Conservation (phyloP, 2,113 vertebrate genomes). For the Alligator mississippiensis region DNA sequence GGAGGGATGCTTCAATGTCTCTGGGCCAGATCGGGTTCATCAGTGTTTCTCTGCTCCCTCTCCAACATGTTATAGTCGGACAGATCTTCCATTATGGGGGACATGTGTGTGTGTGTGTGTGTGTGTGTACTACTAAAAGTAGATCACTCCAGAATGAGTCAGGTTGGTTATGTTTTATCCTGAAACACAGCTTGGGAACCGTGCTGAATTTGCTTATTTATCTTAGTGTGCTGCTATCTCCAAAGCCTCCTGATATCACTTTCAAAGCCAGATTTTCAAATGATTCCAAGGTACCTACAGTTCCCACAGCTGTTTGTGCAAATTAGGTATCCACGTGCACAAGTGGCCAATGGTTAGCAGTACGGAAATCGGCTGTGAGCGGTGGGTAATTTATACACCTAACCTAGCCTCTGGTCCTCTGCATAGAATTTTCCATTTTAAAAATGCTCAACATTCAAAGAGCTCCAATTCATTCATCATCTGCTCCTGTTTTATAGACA, state of each 20-base stretch:
- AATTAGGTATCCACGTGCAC: slow-evolving; percentile 20
- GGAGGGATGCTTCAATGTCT: not conserved
- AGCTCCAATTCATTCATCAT: slow-evolving; percentile 38
- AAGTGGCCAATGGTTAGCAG: not conserved
- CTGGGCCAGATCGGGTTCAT: not conserved
- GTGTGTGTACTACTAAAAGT: not conserved
- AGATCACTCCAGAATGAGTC: not conserved
- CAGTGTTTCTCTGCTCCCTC: not conserved
- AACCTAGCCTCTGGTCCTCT: slow-evolving; percentile 50
- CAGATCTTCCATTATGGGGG: no score
- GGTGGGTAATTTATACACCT: slow-evolving; percentile 33
- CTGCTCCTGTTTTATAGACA: slow-evolving; percentile 24
- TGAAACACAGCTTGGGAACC: not conserved
- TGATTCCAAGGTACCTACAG: slow-evolving; percentile 8
- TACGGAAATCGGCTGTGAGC: not conserved
- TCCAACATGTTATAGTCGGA: not conserved
- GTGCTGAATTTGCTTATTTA: not conserved
- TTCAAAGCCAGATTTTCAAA: not conserved
- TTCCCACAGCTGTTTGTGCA: not conserved
- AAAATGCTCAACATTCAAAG: slow-evolving; percentile 26
- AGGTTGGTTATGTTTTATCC: not conserved
- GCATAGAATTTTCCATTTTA: slow-evolving; percentile 15
- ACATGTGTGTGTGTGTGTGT: not conserved
- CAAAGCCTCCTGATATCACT: not conserved
- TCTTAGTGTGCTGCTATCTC: not conserved